Percentiles rank a stretch among this genome's conserved stretches.
These are phyloP conservation scores for Anguilla obscura DNA, from an alignment of 2,797 vertebrate genomes.

Conservation along the genomic window DNA sequence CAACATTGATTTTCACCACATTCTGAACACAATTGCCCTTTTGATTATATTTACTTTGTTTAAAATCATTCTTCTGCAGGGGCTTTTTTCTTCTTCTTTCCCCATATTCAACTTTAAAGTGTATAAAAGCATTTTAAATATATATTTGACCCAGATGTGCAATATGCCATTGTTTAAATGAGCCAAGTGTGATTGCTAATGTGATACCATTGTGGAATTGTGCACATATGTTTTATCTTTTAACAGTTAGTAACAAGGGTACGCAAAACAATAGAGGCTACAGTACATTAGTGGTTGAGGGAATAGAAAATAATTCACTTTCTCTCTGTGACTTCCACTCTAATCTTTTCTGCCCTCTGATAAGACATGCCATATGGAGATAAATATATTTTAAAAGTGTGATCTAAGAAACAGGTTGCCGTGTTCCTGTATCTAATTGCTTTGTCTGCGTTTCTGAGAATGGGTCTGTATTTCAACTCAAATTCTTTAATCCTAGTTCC, in stretches of 20 bases:
- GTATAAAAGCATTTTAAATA: neutral
- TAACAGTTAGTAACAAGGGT: neutral
- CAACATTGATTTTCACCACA: neutral
- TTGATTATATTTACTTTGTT: neutral
- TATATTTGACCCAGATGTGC: neutral
- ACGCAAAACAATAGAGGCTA: neutral
- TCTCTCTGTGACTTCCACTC: slow-evolving; percentile 24
- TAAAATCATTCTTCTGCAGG: neutral
- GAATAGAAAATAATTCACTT: slow-evolving; percentile 3
- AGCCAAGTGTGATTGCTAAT: neutral
- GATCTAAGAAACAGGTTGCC: slow-evolving; percentile 19
- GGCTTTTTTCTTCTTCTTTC: neutral
- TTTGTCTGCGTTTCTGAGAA: neutral
- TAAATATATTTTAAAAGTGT: slow-evolving; percentile 4
- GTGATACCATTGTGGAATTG: neutral
- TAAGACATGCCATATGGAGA: slow-evolving; percentile 23
- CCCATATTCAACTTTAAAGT: neutral
- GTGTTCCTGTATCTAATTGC: slow-evolving; percentile 34
- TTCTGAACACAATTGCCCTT: neutral
- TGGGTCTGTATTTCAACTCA: slow-evolving; percentile 56
- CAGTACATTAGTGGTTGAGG: neutral
- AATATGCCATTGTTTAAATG: neutral
- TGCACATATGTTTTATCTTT: slow-evolving; percentile 12
- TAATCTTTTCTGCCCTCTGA: slow-evolving; percentile 23
- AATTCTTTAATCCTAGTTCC: slow-evolving; percentile 77